Percentiles rank a stretch among this genome's conserved stretches.
Evolutionary conservation across 92 coral and sea anemone genomes (phyloP).

Genomic region (Pocillopora grandis): DNA sequence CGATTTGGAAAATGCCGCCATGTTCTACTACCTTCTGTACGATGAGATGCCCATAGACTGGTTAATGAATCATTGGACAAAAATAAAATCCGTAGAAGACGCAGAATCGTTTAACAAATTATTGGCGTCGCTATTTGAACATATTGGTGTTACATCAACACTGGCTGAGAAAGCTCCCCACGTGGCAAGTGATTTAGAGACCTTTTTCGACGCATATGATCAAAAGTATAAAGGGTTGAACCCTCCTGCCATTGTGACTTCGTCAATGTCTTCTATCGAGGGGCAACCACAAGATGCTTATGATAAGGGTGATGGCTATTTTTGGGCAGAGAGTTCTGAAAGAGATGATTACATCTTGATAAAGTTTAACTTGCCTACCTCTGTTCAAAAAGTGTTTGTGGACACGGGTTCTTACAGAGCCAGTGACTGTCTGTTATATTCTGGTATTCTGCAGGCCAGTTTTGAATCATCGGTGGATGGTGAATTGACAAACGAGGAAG

Average conservation of each 20-base stretch:
- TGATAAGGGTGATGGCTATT: constrained; percentile 59
- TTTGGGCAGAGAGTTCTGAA: constrained; percentile 41
- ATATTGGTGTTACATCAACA: constrained; percentile 59
- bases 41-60: constrained; percentile 78
- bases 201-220: constrained; percentile 55
- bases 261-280: constrained; percentile 15
- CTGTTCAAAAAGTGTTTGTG: constrained; percentile 41
- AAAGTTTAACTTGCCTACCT: constrained; percentile 20
- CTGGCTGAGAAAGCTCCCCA: constrained; percentile 28
- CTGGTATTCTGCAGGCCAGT: constrained; percentile 53
- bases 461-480: background rate
- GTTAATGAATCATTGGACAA: constrained; percentile 53
- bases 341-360: constrained; percentile 44
- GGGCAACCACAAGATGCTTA: constrained; percentile 56
- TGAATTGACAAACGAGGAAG: background rate
- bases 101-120: background rate
- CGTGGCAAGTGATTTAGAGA: background rate
- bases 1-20: constrained; percentile 58
- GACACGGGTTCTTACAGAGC: constrained; percentile 62
- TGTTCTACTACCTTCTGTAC: constrained; percentile 48
- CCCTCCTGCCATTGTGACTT: constrained; percentile 50
- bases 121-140: constrained; percentile 36
- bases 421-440: constrained; percentile 26
- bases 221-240: constrained; percentile 63
- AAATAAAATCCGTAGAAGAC: background rate